Conservation (phyloP, 2,113 vertebrate genomes). For the Megaleporinus macrocephalus region DNA sequence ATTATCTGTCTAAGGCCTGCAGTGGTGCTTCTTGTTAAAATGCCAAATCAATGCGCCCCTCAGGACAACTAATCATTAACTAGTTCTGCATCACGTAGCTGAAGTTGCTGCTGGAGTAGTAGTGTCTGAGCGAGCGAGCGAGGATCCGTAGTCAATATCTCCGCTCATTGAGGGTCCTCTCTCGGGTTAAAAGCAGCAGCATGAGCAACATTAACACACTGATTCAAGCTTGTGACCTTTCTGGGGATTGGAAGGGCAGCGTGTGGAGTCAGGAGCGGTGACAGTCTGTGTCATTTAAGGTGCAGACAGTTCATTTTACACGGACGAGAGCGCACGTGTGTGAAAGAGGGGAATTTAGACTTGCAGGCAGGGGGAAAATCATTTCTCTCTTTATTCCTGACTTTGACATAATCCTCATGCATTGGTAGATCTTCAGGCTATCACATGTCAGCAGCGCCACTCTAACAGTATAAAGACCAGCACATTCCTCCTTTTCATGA, state of each 20-base stretch:
- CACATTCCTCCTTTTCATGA: neutral
- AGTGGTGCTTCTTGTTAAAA: neutral
- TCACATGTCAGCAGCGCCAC: neutral
- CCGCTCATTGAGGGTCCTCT: neutral
- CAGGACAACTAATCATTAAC: constrained; percentile 23
- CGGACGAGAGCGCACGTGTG: neutral
- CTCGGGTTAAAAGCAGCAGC: neutral
- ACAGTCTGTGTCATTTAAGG: constrained; percentile 10
- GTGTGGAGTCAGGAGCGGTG: neutral
- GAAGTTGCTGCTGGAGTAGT: neutral
- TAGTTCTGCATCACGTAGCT: constrained; percentile 4
- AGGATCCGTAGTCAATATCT: constrained; percentile 6
- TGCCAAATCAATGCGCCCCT: constrained; percentile 4
- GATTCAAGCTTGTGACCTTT: constrained; percentile 22
- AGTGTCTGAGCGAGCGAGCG: constrained; percentile 23
- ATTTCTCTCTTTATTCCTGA: neutral
- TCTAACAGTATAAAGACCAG: neutral
- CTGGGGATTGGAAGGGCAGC: constrained; percentile 4
- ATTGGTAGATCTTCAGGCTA: neutral
- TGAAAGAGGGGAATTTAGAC: neutral
- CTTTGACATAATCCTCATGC: neutral
- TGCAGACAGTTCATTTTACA: neutral
- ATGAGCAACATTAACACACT: constrained; percentile 18
- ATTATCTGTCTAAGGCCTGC: neutral
- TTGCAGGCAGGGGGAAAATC: neutral